Evolutionary conservation across 2,888 invertebrate genomes (phyloP).

Genomic region (Metallyticus violacea): DNA sequence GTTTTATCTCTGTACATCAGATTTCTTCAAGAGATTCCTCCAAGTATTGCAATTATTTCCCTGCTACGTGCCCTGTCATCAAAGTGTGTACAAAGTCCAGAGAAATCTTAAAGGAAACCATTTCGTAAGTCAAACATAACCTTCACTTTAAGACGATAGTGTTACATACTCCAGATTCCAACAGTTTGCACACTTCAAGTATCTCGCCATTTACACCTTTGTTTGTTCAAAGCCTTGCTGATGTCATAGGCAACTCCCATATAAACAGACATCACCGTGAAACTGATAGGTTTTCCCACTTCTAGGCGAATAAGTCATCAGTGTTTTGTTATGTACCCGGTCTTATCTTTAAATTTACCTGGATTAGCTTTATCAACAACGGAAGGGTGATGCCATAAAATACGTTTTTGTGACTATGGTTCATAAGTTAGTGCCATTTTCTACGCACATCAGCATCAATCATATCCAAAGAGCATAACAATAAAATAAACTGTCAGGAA

Average conservation of each 20-base stretch:
- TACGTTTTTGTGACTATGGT: background rate
- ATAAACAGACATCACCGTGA: background rate
- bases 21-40: no score
- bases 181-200: background rate
- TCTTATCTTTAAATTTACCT: background rate
- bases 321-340: background rate
- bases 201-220: background rate
- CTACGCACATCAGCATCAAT: no score
- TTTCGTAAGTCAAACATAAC: background rate
- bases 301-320: background rate
- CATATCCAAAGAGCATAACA: no score
- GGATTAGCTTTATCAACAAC: background rate
- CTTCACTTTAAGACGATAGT: background rate
- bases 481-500: no score
- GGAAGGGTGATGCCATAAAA: background rate
- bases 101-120: background rate
- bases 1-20: no score
- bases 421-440: background rate
- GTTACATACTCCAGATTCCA: background rate
- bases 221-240: background rate
- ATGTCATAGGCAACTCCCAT: background rate
- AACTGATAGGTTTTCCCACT: background rate
- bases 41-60: no score
- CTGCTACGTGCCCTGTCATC: background rate
- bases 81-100: background rate